Base-by-base conservation (phyloP, 2,888 invertebrate genomes). In the Scaptomyza polygonia region DNA sequence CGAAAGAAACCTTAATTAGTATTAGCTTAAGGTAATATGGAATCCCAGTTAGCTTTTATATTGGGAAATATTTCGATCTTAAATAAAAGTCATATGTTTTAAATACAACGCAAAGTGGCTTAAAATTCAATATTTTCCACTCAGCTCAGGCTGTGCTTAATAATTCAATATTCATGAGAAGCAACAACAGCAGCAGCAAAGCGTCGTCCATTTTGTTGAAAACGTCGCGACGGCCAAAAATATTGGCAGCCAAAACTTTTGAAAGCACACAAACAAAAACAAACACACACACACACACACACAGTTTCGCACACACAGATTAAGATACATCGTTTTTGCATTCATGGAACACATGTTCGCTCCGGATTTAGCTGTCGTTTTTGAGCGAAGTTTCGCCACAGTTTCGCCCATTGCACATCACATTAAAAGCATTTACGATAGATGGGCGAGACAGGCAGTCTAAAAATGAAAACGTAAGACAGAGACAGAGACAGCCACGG, bases 261-360 rank as follows among this genome's bases (percentile, higher is more conserved):
- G 11, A 57, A 34, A 47, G 62, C 54, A 52, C 61, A 61, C 51
- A 75, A 36, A 58, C 64, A 51, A 25, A 5, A 25, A 25, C 21
- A 21, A 51, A 71, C 36, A 56, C 40, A 32, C 29, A 47, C 12
- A 25, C 48, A 39, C 54, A 36, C 51, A 51, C 43, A 48, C 36
- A 51, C 43, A 48, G 32, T 34, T 11, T 29, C 30, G n/a, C n/a
- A 52, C 36, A 52, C 36, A 42, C 36, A 75, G 56, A 65, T 61
- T 64, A 65, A 73, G 53, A 67, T 66, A 81, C 86, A 85, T 70
- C 67, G 80, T 66, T 81, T 82, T 74, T 79, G 79, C 81, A 84
- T 81, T 77, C 72, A 75, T 69, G 72, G 51, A 77, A 79, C 86
- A 75, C 64, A 70, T 86, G 86, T 70, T 82, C 45, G 58, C 63